Conservation (phyloP, 2,888 invertebrate genomes). For the Metalampra italica region DNA sequence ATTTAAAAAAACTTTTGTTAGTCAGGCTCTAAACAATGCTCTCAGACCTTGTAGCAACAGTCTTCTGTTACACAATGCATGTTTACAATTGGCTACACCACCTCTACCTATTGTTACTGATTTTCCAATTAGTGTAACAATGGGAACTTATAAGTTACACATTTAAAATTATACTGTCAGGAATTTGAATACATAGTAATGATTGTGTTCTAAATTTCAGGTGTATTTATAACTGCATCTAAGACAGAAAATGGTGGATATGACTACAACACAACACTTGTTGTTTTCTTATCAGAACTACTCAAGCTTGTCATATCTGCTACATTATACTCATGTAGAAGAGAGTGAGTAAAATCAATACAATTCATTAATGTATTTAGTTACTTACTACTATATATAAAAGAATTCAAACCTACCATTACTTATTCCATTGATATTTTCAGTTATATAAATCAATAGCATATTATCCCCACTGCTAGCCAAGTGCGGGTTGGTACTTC, state of each 20-base stretch:
- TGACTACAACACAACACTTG: conserved; percentile 91
- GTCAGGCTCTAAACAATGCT: conserved; percentile 3
- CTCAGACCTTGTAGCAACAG: not conserved
- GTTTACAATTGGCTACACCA: not conserved
- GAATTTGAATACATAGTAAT: too few species aligned
- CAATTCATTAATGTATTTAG: not conserved
- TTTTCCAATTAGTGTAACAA: not conserved
- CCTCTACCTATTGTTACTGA: not conserved
- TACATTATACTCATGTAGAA: conserved; percentile 81
- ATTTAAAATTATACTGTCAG: too few species aligned
- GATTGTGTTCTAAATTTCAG: conserved; percentile 68
- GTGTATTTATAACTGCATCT: conserved; percentile 94
- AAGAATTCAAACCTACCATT: too few species aligned
- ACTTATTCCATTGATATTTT: too few species aligned
- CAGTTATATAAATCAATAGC: too few species aligned
- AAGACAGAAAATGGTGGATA: conserved; percentile 89
- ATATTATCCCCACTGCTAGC: too few species aligned
- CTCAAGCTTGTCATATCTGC: conserved; percentile 88
- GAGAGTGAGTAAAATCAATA: conserved; percentile 46
- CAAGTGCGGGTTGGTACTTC: too few species aligned
- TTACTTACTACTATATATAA: too few species aligned
- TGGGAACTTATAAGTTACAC: too few species aligned
- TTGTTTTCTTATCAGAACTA: conserved; percentile 92
- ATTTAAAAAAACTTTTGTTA: not conserved
- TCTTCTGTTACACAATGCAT: not conserved